Evolutionary conservation across 2,888 invertebrate genomes (phyloP), one percentile per base, ranked within the genome.

Genomic region (Ectobius pallidus): DNA sequence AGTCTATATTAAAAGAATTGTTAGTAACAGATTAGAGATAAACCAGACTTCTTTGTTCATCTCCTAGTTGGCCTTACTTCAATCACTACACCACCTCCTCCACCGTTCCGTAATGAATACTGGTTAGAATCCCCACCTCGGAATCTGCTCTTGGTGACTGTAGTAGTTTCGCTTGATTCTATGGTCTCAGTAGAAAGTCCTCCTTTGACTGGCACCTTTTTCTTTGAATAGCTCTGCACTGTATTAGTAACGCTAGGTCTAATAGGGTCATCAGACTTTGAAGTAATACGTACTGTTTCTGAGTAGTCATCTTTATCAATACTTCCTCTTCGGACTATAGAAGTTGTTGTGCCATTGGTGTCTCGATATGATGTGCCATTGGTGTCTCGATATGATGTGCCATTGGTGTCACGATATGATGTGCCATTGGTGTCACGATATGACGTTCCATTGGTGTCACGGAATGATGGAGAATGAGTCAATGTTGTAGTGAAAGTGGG

Each of bases 201-300:
- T 0, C 91, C 90, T 78, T 89, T 87, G 0, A 87, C 84, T 16
- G 91, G 91, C 63, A 91, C 83, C 1, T 89, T 86, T 82, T 91
- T 91, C 82, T 91, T 91, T 77, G 88, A 87, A 78, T 89, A 88
- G 58, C 88, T 91, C 80, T 90, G 89, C 18, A 90, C 89, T 0
- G 90, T 90, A 79, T 92, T 90, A 27, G 92, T 91, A 70, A 91
- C 86, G 78, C 89, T 89, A 22, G 91, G 91, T 76, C 90, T 83
- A 70, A 86, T 83, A 1, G 91, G 90, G 81, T 91, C 89, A 72
- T 89, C 90, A 9, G 88, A 87, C 75, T 89, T 86, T 16, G 90
- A 89, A 7, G 89, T 88, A 76, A 90, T 90, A 78, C 90, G 88
- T 16, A 76, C 76, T 0, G 91, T 91, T 82, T 91, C 91, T 1